phyloP scores from a whole-genome alignment of 2,888 invertebrate species.

The Palloptera scutellata region DNA sequence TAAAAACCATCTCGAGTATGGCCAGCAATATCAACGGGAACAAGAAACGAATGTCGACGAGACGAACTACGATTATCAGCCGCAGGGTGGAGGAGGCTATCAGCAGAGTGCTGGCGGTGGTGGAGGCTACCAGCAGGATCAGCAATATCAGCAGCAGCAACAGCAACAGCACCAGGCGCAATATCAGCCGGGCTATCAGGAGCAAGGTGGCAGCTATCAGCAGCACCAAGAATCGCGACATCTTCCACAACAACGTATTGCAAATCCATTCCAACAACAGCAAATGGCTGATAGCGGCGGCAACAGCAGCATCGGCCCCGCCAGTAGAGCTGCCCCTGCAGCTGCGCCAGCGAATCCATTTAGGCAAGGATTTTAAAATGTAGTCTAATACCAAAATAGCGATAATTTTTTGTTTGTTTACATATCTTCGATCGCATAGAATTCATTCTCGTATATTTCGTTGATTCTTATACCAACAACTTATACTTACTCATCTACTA shows the following conservation, averaged over 20 bases:
- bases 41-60: slow-evolving; percentile 75
- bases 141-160: slow-evolving; percentile 65
- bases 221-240: slow-evolving; percentile 59
- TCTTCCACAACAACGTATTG: slow-evolving; percentile 65
- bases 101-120: slow-evolving; percentile 65
- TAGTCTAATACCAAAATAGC: slow-evolving; percentile 66
- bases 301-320: slow-evolving; percentile 56
- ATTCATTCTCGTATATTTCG: slow-evolving; percentile 44
- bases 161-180: slow-evolving; percentile 63
- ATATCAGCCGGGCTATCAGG: slow-evolving; percentile 63
- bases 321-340: slow-evolving; percentile 48
- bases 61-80: slow-evolving; percentile 66
- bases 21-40: slow-evolving; percentile 66
- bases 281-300: slow-evolving; percentile 59
- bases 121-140: slow-evolving; percentile 56
- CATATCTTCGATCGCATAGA: slow-evolving; percentile 51
- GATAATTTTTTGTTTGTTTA: slow-evolving; percentile 58
- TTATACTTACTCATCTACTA: slow-evolving; percentile 14
- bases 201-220: slow-evolving; percentile 64
- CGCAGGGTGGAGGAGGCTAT: slow-evolving; percentile 39
- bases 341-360: slow-evolving; percentile 74
- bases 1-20: slow-evolving; percentile 82
- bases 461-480: slow-evolving; percentile 31
- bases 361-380: slow-evolving; percentile 78
- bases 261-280: slow-evolving; percentile 78